Percentiles rank a stretch among this genome's conserved stretches.
These are phyloP conservation scores for Dioctria rufipes DNA, from an alignment of 2,888 invertebrate species.

Conservation along the genomic window DNA sequence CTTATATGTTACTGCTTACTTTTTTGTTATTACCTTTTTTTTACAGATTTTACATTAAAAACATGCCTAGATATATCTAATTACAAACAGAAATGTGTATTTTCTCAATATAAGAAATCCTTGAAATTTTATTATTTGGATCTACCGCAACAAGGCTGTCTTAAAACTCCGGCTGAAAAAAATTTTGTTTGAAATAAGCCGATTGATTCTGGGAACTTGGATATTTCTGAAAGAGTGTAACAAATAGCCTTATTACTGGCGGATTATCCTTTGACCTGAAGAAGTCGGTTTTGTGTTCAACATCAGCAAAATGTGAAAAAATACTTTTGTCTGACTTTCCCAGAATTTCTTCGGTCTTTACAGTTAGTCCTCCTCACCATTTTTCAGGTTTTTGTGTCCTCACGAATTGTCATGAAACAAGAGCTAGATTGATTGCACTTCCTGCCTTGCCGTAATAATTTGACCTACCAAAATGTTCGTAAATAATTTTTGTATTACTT, in stretches of 20 bases:
- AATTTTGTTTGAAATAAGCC: neutral
- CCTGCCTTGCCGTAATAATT: no score
- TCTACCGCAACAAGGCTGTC: neutral
- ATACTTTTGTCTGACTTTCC: neutral
- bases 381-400: neutral
- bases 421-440: no score
- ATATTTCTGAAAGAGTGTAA: neutral
- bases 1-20: no score
- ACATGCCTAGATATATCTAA: no score
- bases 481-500: no score
- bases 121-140: neutral
- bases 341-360: slow-evolving; percentile 4
- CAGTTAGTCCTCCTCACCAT: neutral
- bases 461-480: no score
- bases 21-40: no score
- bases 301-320: neutral
- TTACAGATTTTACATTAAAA: no score
- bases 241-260: neutral
- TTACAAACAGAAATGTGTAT: neutral
- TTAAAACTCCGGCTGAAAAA: neutral
- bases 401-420: no score
- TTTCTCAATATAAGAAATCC: neutral
- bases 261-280: neutral
- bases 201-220: neutral
- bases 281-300: neutral